Percentiles rank a stretch among this genome's conserved stretches.
phyloP scores from a whole-genome alignment of 2,888 invertebrate species.

The Pachliopta kotzebuea region DNA sequence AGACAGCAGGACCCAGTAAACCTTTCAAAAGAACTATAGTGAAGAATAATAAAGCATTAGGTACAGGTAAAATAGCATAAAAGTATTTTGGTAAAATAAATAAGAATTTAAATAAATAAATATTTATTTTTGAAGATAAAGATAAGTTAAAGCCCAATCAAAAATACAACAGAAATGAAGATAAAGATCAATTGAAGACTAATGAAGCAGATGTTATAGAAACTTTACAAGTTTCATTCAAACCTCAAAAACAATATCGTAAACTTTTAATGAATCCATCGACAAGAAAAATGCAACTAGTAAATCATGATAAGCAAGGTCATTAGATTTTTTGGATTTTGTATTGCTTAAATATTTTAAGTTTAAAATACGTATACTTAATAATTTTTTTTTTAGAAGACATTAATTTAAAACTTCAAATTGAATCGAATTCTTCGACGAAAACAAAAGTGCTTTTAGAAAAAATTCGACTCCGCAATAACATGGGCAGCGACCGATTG shows the following conservation, averaged over 20 bases:
- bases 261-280: slow-evolving; percentile 16
- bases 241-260: slow-evolving; percentile 17
- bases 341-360: background rate
- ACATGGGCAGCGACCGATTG: slow-evolving; percentile 18
- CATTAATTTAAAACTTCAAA: slow-evolving; percentile 6
- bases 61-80: slow-evolving; percentile 12
- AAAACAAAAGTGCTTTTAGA: slow-evolving; percentile 26
- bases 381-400: background rate
- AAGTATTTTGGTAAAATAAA: background rate
- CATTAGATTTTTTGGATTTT: background rate
- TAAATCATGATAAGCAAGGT: background rate
- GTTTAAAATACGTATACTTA: background rate
- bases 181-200: slow-evolving; percentile 31
- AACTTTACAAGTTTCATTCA: slow-evolving; percentile 7
- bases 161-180: background rate
- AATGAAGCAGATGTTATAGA: slow-evolving; percentile 33
- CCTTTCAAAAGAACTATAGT: slow-evolving; percentile 10
- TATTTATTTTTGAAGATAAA: slow-evolving; percentile 10
- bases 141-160: slow-evolving; percentile 43
- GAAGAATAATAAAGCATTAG: slow-evolving; percentile 19
- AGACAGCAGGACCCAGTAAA: slow-evolving; percentile 29
- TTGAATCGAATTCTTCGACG: slow-evolving; percentile 7
- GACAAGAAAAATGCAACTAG: slow-evolving; percentile 6
- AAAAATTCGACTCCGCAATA: slow-evolving; percentile 27
- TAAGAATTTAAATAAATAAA: slow-evolving; percentile 3